Conservation (phyloP, 1,140 invertebrate species). For the Geopemphigus sp. region DNA sequence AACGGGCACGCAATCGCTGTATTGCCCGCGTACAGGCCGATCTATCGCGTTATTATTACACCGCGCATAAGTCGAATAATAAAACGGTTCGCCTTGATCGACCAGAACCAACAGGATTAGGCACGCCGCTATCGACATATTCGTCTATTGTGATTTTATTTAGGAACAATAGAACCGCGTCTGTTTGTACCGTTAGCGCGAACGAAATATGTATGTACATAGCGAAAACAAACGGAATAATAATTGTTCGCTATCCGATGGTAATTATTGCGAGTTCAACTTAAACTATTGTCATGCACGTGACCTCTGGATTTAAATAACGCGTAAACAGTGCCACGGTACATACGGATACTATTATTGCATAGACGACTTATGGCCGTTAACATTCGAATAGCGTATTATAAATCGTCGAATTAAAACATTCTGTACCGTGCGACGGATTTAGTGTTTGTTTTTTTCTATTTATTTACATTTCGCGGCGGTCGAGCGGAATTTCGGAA, state of each 20-base stretch:
- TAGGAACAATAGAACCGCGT: background rate
- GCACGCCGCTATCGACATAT: background rate
- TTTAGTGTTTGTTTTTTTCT: background rate
- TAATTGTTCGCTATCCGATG: background rate
- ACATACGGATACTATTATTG: background rate
- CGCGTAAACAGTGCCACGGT: background rate
- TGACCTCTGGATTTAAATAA: constrained; percentile 12
- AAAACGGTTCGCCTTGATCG: no score
- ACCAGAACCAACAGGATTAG: no score
- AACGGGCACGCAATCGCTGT: no score
- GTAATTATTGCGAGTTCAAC: constrained; percentile 15
- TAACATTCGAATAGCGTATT: background rate
- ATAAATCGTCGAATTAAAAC: background rate
- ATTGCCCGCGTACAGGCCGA: no score
- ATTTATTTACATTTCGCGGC: no score
- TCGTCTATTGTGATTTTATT: background rate
- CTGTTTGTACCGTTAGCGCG: background rate
- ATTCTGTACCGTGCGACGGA: background rate
- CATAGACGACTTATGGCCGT: background rate
- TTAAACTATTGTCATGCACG: background rate
- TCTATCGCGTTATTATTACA: no score
- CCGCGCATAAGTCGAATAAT: no score
- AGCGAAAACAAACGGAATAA: background rate
- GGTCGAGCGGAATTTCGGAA: background rate
- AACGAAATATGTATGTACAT: background rate